These are phyloP conservation scores for Tenthredo mesomela DNA, from an alignment of 2,888 invertebrate genomes.

Conservation along the genomic window DNA sequence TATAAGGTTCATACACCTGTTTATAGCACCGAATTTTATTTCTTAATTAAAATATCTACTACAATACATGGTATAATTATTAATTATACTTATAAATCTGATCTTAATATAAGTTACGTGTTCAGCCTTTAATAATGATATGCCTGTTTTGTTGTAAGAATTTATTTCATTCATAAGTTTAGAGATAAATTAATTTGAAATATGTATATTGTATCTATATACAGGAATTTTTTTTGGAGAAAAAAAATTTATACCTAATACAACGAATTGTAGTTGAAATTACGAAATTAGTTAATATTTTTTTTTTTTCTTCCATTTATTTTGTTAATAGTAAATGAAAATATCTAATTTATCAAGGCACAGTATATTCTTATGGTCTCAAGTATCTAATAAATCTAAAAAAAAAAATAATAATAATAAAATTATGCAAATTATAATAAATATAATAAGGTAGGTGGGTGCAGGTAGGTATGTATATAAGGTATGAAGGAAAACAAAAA, in stretches of 20 bases:
- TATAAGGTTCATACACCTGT: too few relatives aligned
- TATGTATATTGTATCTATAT: background rate
- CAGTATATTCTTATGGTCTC: slow-evolving; percentile 15
- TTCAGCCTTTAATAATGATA: too few relatives aligned
- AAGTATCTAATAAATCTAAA: background rate
- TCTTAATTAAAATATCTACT: too few relatives aligned
- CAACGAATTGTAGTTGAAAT: background rate
- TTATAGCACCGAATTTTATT: too few relatives aligned
- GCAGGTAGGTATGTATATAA: background rate
- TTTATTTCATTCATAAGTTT: too few relatives aligned
- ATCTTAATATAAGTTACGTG: too few relatives aligned
- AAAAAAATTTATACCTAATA: too few relatives aligned
- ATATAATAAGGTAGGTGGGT: slow-evolving; percentile 51
- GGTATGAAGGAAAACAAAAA: slow-evolving; percentile 35
- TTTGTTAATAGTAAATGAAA: slow-evolving; percentile 1
- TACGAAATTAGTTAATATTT: background rate
- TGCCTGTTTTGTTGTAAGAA: too few relatives aligned
- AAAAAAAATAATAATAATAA: too few relatives aligned
- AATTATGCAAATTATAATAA: background rate
- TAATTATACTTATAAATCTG: too few relatives aligned
- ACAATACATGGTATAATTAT: too few relatives aligned
- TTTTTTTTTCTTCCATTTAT: background rate
- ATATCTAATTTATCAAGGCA: slow-evolving; percentile 40
- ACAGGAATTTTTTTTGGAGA: too few relatives aligned
- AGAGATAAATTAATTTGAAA: background rate